A percentile compares a stretch with the other conserved stretches of the same genome.
These are phyloP conservation scores for Orbicella faveolata DNA, from an alignment of 64 coral and sea anemone species.

Conservation along the genomic window DNA sequence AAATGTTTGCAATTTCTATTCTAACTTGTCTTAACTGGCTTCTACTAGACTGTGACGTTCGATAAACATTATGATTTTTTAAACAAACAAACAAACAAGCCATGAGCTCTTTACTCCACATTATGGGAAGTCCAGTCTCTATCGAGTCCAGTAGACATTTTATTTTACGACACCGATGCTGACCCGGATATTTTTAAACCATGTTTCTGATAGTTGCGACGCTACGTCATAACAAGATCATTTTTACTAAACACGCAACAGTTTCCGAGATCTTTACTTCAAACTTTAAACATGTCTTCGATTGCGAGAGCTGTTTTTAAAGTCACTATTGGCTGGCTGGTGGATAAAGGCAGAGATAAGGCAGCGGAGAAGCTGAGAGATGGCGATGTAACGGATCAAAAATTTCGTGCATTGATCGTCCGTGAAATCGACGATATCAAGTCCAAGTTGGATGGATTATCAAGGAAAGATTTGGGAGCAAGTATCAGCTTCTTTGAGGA, in stretches of 20 bases:
- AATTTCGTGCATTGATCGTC: constrained; percentile 15
- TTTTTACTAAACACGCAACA: neutral
- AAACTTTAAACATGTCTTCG: neutral
- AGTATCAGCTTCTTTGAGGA: constrained; percentile 42
- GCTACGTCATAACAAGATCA: neutral
- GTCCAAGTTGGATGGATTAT: constrained; percentile 49
- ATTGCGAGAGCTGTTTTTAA: neutral
- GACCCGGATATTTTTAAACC: too few species aligned
- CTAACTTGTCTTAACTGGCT: too few species aligned
- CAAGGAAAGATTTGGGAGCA: too few species aligned
- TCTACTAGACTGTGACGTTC: too few species aligned
- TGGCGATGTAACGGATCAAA: constrained; percentile 45
- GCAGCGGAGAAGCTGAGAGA: constrained; percentile 1
- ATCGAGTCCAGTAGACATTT: too few species aligned
- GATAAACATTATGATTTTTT: too few species aligned
- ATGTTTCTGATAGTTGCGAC: neutral
- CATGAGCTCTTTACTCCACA: too few species aligned
- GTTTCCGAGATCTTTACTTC: neutral
- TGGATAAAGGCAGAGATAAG: constrained; percentile 26
- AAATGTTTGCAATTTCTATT: too few species aligned
- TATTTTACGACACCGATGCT: too few species aligned
- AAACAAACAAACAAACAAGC: too few species aligned
- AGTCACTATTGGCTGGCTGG: constrained; percentile 10
- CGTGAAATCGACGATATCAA: constrained; percentile 55
- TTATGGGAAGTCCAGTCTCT: too few species aligned